These are phyloP conservation scores for rat (Rattus norvegicus) DNA, from an alignment of 2,113 vertebrate genomes.

Conservation along the genomic window DNA sequence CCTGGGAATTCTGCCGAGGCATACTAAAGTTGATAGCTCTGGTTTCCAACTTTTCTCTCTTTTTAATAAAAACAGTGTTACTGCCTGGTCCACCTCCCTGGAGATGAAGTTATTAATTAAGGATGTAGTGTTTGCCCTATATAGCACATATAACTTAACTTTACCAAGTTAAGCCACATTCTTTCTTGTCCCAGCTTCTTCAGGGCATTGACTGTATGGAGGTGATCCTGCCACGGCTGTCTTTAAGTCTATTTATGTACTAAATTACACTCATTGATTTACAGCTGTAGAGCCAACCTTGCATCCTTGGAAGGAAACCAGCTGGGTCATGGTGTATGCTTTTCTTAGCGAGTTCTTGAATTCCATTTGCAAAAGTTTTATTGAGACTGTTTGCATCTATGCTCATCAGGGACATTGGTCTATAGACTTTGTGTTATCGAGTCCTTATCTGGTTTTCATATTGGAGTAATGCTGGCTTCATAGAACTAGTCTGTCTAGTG, in stretches of 20 bases:
- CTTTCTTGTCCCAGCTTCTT: not conserved
- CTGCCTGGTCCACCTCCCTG: not conserved
- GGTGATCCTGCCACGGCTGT: not conserved
- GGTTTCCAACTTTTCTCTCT: not conserved
- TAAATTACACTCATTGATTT: not conserved
- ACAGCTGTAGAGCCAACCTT: not conserved
- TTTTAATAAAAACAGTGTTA: not conserved
- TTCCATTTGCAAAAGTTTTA: not conserved
- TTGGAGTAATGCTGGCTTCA: not conserved
- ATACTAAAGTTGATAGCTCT: not conserved
- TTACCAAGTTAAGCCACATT: not conserved
- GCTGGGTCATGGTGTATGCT: not conserved
- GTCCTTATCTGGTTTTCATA: not conserved
- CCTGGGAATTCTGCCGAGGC: not conserved
- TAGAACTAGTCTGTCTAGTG: not conserved
- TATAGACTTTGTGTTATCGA: not conserved
- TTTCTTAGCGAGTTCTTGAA: not conserved
- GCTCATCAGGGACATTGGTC: not conserved
- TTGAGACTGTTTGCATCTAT: not conserved
- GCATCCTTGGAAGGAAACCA: not conserved
- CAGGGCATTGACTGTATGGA: not conserved
- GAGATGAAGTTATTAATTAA: too few species aligned
- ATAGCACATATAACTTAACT: not conserved
- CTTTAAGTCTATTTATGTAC: not conserved
- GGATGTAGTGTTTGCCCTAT: not conserved